Evolutionary conservation across 2,113 vertebrate genomes (phyloP).

Genomic region (Equus quagga): DNA sequence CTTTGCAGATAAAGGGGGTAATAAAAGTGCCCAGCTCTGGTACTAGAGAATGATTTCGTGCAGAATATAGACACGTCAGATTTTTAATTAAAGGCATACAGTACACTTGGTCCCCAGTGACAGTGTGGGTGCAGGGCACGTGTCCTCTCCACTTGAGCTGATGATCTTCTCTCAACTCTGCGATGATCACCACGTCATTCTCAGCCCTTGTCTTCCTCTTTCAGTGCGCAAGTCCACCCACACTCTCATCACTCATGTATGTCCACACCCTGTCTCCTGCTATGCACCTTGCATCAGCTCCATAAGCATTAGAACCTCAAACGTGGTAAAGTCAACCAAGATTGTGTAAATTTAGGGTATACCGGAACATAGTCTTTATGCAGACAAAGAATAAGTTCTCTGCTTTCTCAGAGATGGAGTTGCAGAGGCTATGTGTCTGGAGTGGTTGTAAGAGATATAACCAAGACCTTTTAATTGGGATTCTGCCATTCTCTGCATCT

Average conservation of each 20-base stretch:
- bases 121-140: neutral
- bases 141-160: neutral
- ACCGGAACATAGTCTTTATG: neutral
- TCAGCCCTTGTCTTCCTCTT: neutral
- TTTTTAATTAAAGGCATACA: constrained; percentile 58
- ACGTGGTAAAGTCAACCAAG: neutral
- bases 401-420: neutral
- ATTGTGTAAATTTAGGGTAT: neutral
- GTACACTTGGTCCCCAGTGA: neutral
- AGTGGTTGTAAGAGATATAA: neutral
- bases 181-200: neutral
- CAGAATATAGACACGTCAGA: neutral
- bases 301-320: neutral
- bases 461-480: neutral
- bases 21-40: neutral
- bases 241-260: too few species aligned
- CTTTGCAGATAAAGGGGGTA: constrained; percentile 56
- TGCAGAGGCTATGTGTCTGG: neutral
- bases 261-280: neutral
- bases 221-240: neutral
- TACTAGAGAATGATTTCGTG: constrained; percentile 32
- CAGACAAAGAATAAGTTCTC: neutral
- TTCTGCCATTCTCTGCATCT: neutral
- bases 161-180: neutral
- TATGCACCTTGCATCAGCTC: neutral